These are phyloP conservation scores for Kryptolebias marmoratus DNA, from an alignment of 2,113 vertebrate species.

Conservation along the genomic window DNA sequence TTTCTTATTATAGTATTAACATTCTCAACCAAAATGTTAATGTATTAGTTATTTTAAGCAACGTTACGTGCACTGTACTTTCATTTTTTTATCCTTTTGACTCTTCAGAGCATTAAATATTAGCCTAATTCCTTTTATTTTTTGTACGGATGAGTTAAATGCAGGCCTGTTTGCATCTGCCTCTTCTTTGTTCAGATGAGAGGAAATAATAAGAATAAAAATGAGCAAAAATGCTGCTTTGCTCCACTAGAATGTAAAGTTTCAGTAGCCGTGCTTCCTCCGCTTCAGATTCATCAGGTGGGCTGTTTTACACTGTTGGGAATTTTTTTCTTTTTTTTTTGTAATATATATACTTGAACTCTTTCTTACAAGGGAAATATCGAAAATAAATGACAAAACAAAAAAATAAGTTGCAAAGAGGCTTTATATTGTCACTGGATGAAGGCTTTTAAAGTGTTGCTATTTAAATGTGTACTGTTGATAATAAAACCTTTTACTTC, in stretches of 20 bases:
- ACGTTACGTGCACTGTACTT: slow-evolving; percentile 95
- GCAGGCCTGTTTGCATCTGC: slow-evolving; percentile 79
- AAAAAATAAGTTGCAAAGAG: slow-evolving; percentile 86
- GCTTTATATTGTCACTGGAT: slow-evolving; percentile 96
- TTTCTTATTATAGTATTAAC: slow-evolving; percentile 89
- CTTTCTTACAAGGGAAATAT: slow-evolving; percentile 99
- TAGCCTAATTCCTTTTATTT: slow-evolving; percentile 79
- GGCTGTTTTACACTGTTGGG: slow-evolving; percentile 99
- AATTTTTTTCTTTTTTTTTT: slow-evolving; percentile 69
- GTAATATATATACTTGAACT: slow-evolving; percentile 95
- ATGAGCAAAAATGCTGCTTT: slow-evolving; percentile 91
- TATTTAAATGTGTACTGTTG: slow-evolving; percentile 91
- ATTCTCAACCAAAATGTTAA: slow-evolving; percentile 95
- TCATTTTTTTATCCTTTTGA: slow-evolving; percentile 80
- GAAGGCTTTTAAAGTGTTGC: slow-evolving; percentile 90
- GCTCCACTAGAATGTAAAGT: slow-evolving; percentile 87
- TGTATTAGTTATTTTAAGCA: slow-evolving; percentile 95
- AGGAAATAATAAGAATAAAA: slow-evolving; percentile 61
- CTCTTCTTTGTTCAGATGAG: slow-evolving; percentile 82
- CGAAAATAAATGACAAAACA: slow-evolving; percentile 76
- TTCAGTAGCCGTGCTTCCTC: slow-evolving; percentile 94
- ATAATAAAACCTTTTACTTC: slow-evolving; percentile 90
- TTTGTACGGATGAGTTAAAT: slow-evolving; percentile 78
- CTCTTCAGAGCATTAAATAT: slow-evolving; percentile 87
- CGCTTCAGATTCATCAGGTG: slow-evolving; percentile 92